phyloP scores from a whole-genome alignment of 1,140 invertebrate species.

The Popillia japonica region DNA sequence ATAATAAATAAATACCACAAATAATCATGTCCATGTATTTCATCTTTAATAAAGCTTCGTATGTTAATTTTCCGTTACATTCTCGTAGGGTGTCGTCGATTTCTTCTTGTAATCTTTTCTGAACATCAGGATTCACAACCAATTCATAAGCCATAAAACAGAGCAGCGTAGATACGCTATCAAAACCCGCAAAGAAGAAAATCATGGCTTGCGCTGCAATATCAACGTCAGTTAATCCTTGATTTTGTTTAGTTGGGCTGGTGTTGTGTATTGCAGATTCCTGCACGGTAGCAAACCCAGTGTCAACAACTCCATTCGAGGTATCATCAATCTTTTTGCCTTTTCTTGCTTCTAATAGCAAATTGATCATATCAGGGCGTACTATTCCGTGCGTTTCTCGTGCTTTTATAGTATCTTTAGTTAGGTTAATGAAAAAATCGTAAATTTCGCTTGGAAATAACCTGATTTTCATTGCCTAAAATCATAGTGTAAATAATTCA shows the following conservation, averaged over 20 bases:
- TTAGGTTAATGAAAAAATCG: conserved; percentile 53
- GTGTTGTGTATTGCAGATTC: neutral
- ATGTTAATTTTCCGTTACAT: too few species aligned
- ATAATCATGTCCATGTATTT: too few species aligned
- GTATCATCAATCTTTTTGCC: conserved; percentile 39
- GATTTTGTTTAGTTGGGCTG: neutral
- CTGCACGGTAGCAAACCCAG: neutral
- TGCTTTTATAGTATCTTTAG: conserved; percentile 56
- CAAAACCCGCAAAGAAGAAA: conserved; percentile 31
- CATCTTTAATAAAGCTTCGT: too few species aligned
- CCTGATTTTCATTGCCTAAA: conserved; percentile 39
- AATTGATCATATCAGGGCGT: conserved; percentile 62
- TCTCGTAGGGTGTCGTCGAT: neutral
- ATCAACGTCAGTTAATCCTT: conserved; percentile 47
- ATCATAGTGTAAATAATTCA: neutral
- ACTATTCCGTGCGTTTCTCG: conserved; percentile 56
- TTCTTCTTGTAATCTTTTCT: conserved; percentile 13
- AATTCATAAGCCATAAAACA: neutral
- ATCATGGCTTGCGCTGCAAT: conserved; percentile 23
- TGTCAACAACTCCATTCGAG: neutral
- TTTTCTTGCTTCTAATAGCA: conserved; percentile 55
- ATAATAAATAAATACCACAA: too few species aligned
- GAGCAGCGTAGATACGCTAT: neutral
- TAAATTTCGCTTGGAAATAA: conserved; percentile 47
- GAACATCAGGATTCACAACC: neutral